These are phyloP conservation scores for Lasioglossum marginatum DNA, from an alignment of 2,888 invertebrate species.

Conservation along the genomic window DNA sequence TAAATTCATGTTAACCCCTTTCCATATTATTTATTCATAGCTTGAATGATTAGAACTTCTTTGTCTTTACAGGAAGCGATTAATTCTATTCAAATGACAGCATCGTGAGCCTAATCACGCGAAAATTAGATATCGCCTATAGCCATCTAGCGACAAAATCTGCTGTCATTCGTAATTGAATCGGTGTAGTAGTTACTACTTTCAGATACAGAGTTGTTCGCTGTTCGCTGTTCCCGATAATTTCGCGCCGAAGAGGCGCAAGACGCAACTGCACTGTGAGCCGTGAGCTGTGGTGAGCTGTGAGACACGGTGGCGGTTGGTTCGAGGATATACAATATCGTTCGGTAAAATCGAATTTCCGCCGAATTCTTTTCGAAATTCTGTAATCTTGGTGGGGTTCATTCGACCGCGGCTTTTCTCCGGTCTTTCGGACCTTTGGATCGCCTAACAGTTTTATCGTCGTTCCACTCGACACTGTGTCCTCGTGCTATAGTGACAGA, in stretches of 20 bases:
- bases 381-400: neutral
- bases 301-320: constrained; percentile 46
- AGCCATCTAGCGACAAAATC: constrained; percentile 3
- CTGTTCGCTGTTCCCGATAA: constrained; percentile 7
- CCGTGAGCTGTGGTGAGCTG: no score
- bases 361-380: neutral
- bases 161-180: neutral
- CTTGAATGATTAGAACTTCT: neutral
- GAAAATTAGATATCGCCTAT: neutral
- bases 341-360: neutral
- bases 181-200: neutral
- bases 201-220: constrained; percentile 33
- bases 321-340: constrained; percentile 34
- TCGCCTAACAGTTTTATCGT: constrained; percentile 10
- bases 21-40: neutral
- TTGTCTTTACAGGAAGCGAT: neutral
- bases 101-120: neutral
- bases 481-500: constrained; percentile 31
- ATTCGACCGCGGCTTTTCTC: neutral
- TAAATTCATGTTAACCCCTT: neutral
- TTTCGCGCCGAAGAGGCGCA: constrained; percentile 43
- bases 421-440: neutral
- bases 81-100: neutral
- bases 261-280: constrained; percentile 50
- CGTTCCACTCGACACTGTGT: constrained; percentile 44